Conservation (phyloP, 2,797 vertebrate genomes). For the Fistularia tabacaria region DNA sequence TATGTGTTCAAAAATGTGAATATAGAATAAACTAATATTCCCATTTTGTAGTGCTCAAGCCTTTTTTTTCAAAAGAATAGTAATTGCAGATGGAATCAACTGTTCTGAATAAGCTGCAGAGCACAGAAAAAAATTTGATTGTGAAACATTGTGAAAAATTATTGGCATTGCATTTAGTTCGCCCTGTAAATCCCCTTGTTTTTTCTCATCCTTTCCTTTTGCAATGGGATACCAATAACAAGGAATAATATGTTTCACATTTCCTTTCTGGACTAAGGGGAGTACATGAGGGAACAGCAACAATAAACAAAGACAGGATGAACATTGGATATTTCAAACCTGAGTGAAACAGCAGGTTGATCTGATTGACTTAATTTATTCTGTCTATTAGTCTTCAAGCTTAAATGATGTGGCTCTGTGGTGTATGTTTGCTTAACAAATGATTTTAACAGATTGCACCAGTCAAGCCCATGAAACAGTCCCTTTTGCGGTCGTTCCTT, state of each 20-base stretch:
- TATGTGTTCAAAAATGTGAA: conserved; percentile 38
- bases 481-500: conserved; percentile 10
- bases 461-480: conserved; percentile 16
- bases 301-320: conserved; percentile 44
- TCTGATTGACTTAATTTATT: conserved; percentile 62
- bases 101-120: too few relatives aligned
- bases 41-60: too few relatives aligned
- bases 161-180: conserved; percentile 33
- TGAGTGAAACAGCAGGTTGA: conserved; percentile 47
- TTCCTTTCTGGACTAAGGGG: conserved; percentile 56
- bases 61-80: too few relatives aligned
- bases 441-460: conserved; percentile 36
- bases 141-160: conserved; percentile 13
- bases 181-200: conserved; percentile 26
- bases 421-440: conserved; percentile 43
- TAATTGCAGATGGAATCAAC: too few relatives aligned
- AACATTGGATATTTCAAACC: conserved; percentile 49
- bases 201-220: conserved; percentile 31
- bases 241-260: conserved; percentile 61
- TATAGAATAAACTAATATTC: conserved; percentile 22
- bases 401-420: conserved; percentile 33
- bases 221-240: conserved; percentile 65
- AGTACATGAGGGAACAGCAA: conserved; percentile 44
- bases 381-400: conserved; percentile 44
- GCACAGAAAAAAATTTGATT: too few relatives aligned